Evolutionary conservation across 2,113 vertebrate species (phyloP).

Genomic region (Himantopus leucocephalus): DNA sequence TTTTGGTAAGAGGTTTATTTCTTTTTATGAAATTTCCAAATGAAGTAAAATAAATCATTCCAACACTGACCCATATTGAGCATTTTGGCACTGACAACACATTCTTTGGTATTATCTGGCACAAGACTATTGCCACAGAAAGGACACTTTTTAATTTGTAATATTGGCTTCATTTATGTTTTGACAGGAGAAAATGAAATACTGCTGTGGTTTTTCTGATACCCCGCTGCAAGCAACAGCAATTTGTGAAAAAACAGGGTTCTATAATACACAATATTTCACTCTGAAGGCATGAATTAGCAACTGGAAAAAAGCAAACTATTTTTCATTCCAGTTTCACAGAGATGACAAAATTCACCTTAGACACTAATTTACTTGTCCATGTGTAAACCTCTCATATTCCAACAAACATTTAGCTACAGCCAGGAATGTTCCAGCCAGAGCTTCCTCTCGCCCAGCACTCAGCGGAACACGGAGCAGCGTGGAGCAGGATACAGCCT

Average conservation of each 20-base stretch:
- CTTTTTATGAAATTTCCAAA: neutral
- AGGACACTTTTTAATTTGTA: neutral
- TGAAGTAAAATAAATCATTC: neutral
- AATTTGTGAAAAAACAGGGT: neutral
- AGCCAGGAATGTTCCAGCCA: constrained; percentile 14
- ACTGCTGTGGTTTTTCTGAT: neutral
- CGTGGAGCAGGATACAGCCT: neutral
- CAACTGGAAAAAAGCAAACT: neutral
- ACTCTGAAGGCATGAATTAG: constrained; percentile 14
- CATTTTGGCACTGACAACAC: neutral
- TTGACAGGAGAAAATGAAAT: constrained; percentile 24
- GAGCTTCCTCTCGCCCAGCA: constrained; percentile 28
- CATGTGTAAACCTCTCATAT: neutral
- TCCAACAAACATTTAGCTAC: constrained; percentile 12
- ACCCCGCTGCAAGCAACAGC: neutral
- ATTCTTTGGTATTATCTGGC: neutral
- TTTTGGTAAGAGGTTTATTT: neutral
- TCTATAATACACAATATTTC: neutral
- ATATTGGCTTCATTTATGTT: constrained; percentile 23
- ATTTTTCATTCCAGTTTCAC: constrained; percentile 15
- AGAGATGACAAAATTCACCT: constrained; percentile 42
- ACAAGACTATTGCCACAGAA: neutral
- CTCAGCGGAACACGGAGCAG: neutral
- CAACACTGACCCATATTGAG: neutral
- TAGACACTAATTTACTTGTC: constrained; percentile 25